A percentile compares a stretch with the other conserved stretches of the same genome.
Evolutionary conservation across 2,797 vertebrate species (phyloP).

Genomic region (Tauraco hartlaubi): DNA sequence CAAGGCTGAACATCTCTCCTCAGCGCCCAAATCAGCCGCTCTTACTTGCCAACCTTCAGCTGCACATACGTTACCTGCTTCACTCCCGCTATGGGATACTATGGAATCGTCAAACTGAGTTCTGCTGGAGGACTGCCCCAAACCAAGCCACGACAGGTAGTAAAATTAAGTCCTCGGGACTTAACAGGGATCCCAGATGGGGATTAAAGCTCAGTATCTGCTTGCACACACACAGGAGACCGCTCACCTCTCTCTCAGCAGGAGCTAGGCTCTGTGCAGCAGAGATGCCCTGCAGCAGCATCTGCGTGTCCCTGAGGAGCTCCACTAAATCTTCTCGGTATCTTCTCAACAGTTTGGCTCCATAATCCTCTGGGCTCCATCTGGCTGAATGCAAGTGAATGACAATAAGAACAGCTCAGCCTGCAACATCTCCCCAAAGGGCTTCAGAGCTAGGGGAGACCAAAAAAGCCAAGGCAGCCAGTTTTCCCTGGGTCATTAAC

Average conservation of each 20-base stretch:
- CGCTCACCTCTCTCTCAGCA: conserved; percentile 78
- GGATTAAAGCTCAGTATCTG: background rate
- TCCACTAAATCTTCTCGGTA: conserved; percentile 75
- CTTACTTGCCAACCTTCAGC: background rate
- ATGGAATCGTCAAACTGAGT: background rate
- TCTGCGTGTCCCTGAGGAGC: conserved; percentile 64
- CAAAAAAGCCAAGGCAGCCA: background rate
- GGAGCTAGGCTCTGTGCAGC: conserved; percentile 60
- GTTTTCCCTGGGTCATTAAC: background rate
- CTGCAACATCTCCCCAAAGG: background rate
- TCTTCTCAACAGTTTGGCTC: conserved; percentile 71
- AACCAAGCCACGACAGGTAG: background rate
- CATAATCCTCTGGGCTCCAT: conserved; percentile 67
- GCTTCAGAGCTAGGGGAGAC: background rate
- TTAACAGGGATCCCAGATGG: background rate
- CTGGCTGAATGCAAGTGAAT: conserved; percentile 41
- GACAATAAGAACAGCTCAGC: background rate
- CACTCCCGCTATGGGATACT: background rate
- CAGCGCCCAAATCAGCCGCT: background rate
- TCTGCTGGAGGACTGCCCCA: background rate
- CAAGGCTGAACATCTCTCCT: background rate
- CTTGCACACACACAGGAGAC: background rate
- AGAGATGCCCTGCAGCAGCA: conserved; percentile 65
- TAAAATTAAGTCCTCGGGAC: background rate
- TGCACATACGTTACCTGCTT: background rate